Evolutionary conservation across 2,797 vertebrate species (phyloP).

Genomic region (Pampus argenteus): DNA sequence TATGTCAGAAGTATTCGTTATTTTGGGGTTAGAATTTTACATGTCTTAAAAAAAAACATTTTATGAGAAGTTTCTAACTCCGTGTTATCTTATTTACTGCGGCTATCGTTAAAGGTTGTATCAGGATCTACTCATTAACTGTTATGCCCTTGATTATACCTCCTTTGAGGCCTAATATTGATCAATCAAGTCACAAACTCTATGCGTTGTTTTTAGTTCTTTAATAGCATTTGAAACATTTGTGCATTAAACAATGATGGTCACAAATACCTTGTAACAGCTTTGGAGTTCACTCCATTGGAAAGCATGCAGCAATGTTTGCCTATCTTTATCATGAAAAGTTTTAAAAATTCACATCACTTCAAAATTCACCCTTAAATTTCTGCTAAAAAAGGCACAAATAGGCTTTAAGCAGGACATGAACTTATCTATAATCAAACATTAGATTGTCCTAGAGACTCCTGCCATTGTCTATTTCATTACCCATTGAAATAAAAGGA

Average conservation of each 20-base stretch:
- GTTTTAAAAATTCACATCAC: not conserved
- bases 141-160: not conserved
- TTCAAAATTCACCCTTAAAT: conserved; percentile 43
- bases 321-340: not conserved
- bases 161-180: not conserved
- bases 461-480: not conserved
- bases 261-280: not conserved
- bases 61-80: not conserved
- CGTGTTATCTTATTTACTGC: not conserved
- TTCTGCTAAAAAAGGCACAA: conserved; percentile 65
- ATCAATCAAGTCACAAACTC: not conserved
- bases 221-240: conserved; percentile 11
- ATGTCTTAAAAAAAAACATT: not conserved
- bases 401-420: conserved; percentile 39
- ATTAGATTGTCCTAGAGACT: conserved; percentile 18
- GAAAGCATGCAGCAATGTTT: not conserved
- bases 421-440: conserved; percentile 27
- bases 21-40: not conserved
- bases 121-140: not conserved
- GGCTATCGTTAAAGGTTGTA: not conserved
- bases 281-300: not conserved
- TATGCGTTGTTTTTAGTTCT: not conserved
- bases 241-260: conserved; percentile 6
- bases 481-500: conserved; percentile 1
- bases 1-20: no score